These are phyloP conservation scores for Diloba caeruleocephala DNA, from an alignment of 2,888 invertebrate genomes.

Conservation along the genomic window DNA sequence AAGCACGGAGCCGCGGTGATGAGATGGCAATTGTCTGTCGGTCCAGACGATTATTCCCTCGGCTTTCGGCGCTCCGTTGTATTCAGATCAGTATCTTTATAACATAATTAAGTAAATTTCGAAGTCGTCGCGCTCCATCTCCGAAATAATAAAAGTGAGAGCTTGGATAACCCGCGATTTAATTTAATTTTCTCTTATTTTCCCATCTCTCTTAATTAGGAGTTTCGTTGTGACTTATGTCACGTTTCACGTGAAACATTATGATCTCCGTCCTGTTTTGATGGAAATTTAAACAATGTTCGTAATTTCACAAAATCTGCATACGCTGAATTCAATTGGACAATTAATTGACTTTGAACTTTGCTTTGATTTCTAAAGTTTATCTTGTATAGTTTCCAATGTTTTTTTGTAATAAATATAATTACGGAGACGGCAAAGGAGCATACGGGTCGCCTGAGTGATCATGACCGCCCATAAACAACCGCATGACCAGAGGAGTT, in stretches of 20 bases:
- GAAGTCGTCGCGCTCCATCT: slow-evolving; percentile 73
- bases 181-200: slow-evolving; percentile 75
- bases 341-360: slow-evolving; percentile 10
- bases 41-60: slow-evolving; percentile 56
- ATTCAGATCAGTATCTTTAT: slow-evolving; percentile 79
- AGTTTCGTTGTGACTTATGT: slow-evolving; percentile 67
- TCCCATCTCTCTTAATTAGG: slow-evolving; percentile 72
- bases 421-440: too few relatives aligned
- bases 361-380: slow-evolving; percentile 4
- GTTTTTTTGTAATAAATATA: too few relatives aligned
- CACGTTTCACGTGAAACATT: slow-evolving; percentile 57
- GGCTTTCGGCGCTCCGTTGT: slow-evolving; percentile 64
- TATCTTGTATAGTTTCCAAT: slow-evolving; percentile 3
- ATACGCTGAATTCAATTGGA: slow-evolving; percentile 14
- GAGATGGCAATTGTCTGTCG: slow-evolving; percentile 65
- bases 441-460: too few relatives aligned
- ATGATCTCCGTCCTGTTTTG: slow-evolving; percentile 24
- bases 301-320: slow-evolving; percentile 15
- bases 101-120: slow-evolving; percentile 83
- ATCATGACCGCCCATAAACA: too few relatives aligned
- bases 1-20: slow-evolving; percentile 44
- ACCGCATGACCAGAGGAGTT: too few relatives aligned
- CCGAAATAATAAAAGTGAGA: slow-evolving; percentile 77
- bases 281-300: slow-evolving; percentile 20
- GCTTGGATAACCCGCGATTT: slow-evolving; percentile 76